Evolutionary conservation across 2,888 invertebrate genomes (phyloP).

Genomic region (Nezara viridula): DNA sequence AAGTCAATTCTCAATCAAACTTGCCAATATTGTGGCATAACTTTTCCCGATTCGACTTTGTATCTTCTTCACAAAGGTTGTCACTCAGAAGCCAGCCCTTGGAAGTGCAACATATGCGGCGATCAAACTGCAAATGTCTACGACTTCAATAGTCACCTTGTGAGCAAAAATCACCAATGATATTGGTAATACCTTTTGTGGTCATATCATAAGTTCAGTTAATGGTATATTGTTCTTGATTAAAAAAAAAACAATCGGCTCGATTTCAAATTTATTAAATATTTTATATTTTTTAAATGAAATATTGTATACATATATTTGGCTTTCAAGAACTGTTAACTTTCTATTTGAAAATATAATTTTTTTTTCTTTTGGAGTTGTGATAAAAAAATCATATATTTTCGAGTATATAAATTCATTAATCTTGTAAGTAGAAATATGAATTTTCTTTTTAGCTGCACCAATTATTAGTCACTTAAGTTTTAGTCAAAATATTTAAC

Average conservation of each 20-base stretch:
- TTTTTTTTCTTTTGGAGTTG: neutral
- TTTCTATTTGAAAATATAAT: conserved; percentile 27
- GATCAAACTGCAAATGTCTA: conserved; percentile 95
- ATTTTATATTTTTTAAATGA: conserved; percentile 6
- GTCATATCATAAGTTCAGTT: neutral
- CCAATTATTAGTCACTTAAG: conserved; percentile 28
- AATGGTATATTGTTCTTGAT: neutral
- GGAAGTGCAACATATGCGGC: conserved; percentile 98
- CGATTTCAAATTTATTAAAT: neutral
- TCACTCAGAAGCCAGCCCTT: conserved; percentile 97
- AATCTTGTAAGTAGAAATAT: neutral
- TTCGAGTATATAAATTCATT: neutral
- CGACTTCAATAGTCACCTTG: conserved; percentile 95
- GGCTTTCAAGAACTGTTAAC: neutral
- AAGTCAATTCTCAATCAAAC: conserved; percentile 67
- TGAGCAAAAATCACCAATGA: conserved; percentile 90
- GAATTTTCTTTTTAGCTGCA: conserved; percentile 10
- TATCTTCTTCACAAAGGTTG: conserved; percentile 98
- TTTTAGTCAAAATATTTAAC: conserved; percentile 38
- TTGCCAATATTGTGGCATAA: conserved; percentile 93
- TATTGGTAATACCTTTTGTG: conserved; percentile 3
- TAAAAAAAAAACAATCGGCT: neutral
- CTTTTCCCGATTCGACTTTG: conserved; percentile 95
- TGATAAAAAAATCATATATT: neutral
- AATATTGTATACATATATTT: neutral